Evolutionary conservation across 2,113 vertebrate genomes (phyloP).

Genomic region (Phalacrocorax brasilianus): DNA sequence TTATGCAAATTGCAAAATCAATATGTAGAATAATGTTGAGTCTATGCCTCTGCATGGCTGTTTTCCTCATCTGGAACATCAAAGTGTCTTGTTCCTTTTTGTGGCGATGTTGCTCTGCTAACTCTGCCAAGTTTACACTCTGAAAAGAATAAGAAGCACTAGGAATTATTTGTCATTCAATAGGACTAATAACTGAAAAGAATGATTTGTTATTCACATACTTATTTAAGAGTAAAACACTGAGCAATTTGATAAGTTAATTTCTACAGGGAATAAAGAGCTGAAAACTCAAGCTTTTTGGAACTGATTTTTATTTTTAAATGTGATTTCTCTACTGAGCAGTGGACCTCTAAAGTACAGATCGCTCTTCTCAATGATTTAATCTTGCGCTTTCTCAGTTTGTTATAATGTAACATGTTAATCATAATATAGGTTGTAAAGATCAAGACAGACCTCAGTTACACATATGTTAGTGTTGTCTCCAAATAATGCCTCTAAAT

Average conservation of each 20-base stretch:
- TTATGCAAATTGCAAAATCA: background rate
- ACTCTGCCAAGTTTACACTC: background rate
- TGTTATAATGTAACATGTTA: background rate
- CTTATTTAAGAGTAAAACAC: slow-evolving; percentile 11
- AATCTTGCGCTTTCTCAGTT: background rate
- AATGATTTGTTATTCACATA: background rate
- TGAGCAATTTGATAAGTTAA: slow-evolving; percentile 37
- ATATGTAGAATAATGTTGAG: background rate
- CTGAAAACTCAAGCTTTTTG: background rate
- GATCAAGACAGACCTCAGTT: background rate
- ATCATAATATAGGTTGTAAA: background rate
- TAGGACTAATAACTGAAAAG: slow-evolving; percentile 10
- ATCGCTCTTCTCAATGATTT: background rate
- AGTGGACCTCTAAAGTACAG: background rate
- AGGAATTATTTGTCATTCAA: slow-evolving; percentile 21
- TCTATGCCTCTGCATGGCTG: background rate
- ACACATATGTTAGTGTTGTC: rapidly evolving
- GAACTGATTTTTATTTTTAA: slow-evolving; percentile 12
- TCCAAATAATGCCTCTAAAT: background rate
- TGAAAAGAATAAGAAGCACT: background rate
- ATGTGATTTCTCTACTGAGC: background rate
- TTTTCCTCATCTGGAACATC: background rate
- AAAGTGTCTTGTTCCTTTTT: background rate
- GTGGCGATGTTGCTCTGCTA: background rate
- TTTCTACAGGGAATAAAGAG: background rate